These are phyloP conservation scores for Dufourea novaeangliae DNA, from an alignment of 1,140 invertebrate genomes.

Conservation along the genomic window DNA sequence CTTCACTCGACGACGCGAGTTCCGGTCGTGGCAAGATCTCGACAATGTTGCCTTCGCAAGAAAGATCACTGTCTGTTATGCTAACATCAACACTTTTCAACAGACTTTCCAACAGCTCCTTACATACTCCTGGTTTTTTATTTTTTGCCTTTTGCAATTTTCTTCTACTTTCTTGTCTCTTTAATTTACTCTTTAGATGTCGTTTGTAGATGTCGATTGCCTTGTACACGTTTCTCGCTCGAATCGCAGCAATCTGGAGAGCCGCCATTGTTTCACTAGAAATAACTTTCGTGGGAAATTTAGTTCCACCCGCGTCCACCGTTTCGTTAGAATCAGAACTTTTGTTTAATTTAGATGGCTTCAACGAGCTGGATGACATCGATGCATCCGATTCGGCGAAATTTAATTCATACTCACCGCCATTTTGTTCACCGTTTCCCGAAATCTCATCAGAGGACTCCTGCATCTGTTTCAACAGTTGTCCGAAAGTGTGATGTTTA, in stretches of 20 bases:
- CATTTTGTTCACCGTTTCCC: background rate
- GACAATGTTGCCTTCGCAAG: background rate
- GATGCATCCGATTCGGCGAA: background rate
- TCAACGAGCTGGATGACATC: background rate
- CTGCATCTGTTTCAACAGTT: background rate
- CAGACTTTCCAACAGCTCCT: background rate
- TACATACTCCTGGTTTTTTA: background rate
- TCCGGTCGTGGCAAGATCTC: background rate
- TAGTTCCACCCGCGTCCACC: background rate
- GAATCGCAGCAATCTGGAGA: constrained; percentile 51
- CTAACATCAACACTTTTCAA: background rate
- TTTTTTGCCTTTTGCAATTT: background rate
- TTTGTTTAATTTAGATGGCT: background rate
- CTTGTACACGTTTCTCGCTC: constrained; percentile 55
- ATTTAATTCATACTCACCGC: background rate
- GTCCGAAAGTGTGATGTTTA: background rate
- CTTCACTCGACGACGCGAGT: background rate
- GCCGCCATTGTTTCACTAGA: constrained; percentile 38
- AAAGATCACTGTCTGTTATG: constrained; percentile 5
- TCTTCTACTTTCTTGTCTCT: background rate
- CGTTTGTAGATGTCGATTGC: constrained; percentile 50
- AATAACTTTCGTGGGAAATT: background rate
- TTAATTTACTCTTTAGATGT: constrained; percentile 7
- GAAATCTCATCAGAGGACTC: background rate
- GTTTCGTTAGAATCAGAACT: background rate